Evolutionary conservation across 2,113 vertebrate species (phyloP), one percentile per base, ranked within the genome.

Genomic region (Boulengeromyrus knoepffleri): DNA sequence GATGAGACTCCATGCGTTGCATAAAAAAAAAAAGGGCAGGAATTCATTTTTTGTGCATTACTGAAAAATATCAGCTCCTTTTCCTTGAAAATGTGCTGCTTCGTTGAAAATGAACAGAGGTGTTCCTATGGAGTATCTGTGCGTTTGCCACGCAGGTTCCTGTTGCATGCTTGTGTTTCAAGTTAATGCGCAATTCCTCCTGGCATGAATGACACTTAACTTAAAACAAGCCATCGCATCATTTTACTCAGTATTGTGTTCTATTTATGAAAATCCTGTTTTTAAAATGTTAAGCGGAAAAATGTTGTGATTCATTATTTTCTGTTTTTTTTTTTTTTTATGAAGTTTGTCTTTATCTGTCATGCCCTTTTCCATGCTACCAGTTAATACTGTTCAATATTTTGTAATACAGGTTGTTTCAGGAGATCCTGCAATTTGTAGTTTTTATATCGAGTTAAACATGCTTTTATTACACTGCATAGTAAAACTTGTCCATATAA

Each of bases 361-460:
- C 53, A 62, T 62, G 53, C 36, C 52, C 9, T 88, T 5, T 42
- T 66, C 56, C 87, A 88, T 31, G 8, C 66, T 66, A 66, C 47
- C 31, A 53, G 85, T 87, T 49, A 87, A 87, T 86, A 50, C 31
- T 56, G 31, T 58, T 52, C 58, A 87, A 52, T 87, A 87, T 88
- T 88, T 45, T 88, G 53, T 88, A 88, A 62, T 88, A 66, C 24
- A 21, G 39, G 56, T 42, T 58, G 31, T 88, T 88, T 88, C 87
- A n/a, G 87, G 50, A 87, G 31, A 66, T 66, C 58, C 31, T 58
- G 52, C 87, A 88, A 62, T 88, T 87, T 87, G 87, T 88, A 88
- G 53, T 88, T 88, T 87, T 88, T 88, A 88, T 88, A 88, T 46
- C 56, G 27, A 88, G 27, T 46, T 45, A 31, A 88, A 58, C 52